Evolutionary conservation across 2,797 vertebrate species (phyloP).

Genomic region (Onychomys torridus): DNA sequence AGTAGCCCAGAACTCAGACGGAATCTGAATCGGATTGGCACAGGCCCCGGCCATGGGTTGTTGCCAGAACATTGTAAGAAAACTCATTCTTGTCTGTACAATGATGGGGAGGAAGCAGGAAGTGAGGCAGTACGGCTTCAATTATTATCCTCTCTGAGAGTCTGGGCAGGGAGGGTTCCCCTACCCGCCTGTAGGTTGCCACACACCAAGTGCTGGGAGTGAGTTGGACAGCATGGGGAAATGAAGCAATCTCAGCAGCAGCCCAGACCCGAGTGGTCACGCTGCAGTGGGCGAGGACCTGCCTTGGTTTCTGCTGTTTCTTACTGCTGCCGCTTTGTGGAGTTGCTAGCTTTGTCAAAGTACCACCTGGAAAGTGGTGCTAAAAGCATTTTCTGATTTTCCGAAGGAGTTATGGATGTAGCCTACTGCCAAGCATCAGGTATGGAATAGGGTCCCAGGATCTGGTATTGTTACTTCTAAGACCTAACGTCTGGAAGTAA

Average conservation of each 20-base stretch:
- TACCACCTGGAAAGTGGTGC: not conserved
- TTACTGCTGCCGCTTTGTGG: not conserved
- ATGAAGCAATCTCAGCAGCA: not conserved
- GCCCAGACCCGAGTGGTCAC: not conserved
- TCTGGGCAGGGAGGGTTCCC: not conserved
- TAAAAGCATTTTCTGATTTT: not conserved
- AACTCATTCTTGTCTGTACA: slow-evolving; percentile 69
- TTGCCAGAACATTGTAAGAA: slow-evolving; percentile 77
- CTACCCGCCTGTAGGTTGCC: not conserved
- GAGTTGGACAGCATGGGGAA: not conserved
- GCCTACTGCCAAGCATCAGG: not conserved
- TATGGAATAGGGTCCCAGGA: not conserved
- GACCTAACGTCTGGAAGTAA: not conserved
- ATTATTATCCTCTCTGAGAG: slow-evolving; percentile 1
- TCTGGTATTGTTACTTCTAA: not conserved
- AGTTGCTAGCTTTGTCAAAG: not conserved
- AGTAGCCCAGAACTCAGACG: slow-evolving; percentile 58
- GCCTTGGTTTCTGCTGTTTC: not conserved
- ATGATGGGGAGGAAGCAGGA: slow-evolving; percentile 67
- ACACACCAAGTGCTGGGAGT: not conserved
- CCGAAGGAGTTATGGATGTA: not conserved
- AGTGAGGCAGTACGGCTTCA: slow-evolving; percentile 14
- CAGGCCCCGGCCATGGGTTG: slow-evolving; percentile 49
- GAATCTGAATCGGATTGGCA: slow-evolving; percentile 77
- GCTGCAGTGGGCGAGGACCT: not conserved